phyloP scores from a whole-genome alignment of 2,797 vertebrate genomes.

The Centroberyx gerrardi region DNA sequence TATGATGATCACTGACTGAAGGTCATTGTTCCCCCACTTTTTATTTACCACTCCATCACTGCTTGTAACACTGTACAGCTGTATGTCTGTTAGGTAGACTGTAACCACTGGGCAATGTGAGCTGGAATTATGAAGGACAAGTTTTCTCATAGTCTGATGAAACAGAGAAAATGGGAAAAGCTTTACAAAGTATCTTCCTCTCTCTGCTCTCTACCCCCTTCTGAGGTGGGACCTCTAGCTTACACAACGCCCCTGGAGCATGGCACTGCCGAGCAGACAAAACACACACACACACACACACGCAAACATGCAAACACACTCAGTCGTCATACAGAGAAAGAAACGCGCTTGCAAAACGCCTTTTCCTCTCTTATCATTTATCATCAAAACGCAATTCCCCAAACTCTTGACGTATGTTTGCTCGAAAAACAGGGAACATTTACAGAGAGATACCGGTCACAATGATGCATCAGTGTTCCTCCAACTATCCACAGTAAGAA shows the following conservation, averaged over 20 bases:
- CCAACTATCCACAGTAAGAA: constrained; percentile 19
- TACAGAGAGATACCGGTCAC: constrained; percentile 9
- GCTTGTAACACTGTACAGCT: too few relatives aligned
- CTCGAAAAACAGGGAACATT: neutral
- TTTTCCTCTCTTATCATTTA: constrained; percentile 6
- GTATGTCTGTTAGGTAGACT: too few relatives aligned
- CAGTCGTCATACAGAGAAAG: neutral
- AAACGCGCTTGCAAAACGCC: neutral
- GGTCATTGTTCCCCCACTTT: too few relatives aligned
- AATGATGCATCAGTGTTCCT: neutral
- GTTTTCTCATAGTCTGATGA: neutral
- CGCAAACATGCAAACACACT: constrained; percentile 19
- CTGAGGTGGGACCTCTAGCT: constrained; percentile 31
- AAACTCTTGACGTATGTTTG: neutral
- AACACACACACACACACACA: constrained; percentile 21
- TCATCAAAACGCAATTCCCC: neutral
- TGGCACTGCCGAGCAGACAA: constrained; percentile 43
- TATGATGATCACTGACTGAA: too few relatives aligned
- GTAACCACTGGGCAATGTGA: too few relatives aligned
- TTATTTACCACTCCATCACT: too few relatives aligned
- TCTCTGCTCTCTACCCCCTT: neutral
- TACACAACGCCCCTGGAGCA: constrained; percentile 64
- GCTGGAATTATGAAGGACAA: too few relatives aligned
- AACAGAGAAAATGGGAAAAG: neutral
- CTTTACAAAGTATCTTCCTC: constrained; percentile 9